A percentile compares a stretch with the other conserved stretches of the same genome.
Conservation (phyloP, 2,113 vertebrate genomes). For the Gadus chalcogrammus region DNA sequence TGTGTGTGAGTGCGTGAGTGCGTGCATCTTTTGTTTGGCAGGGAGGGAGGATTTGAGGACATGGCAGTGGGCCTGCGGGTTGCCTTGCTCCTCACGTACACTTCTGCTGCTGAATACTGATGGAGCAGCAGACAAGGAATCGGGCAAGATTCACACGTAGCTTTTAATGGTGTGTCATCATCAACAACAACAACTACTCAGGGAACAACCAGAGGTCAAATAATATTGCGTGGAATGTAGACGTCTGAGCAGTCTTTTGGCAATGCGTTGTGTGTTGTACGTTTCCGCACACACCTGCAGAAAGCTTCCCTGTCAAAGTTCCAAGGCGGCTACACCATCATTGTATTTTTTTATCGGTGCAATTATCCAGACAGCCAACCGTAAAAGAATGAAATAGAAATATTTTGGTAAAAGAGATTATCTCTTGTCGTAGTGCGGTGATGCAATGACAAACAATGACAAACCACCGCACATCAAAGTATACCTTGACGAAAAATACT, state of each 20-base stretch:
- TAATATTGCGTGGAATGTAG: constrained; percentile 25
- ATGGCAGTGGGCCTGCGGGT: constrained; percentile 27
- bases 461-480: constrained; percentile 20
- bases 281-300: constrained; percentile 30
- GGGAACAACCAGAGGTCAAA: constrained; percentile 41
- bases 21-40: constrained; percentile 23
- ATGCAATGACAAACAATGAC: constrained; percentile 19
- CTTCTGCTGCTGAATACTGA: constrained; percentile 50
- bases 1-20: constrained; percentile 7
- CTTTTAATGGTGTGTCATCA: constrained; percentile 9
- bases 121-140: constrained; percentile 24
- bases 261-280: too few species aligned
- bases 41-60: constrained; percentile 35
- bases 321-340: constrained; percentile 25
- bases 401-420: constrained; percentile 22
- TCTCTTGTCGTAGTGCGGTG: neutral
- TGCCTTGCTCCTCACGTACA: constrained; percentile 19
- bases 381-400: neutral
- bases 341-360: constrained; percentile 11
- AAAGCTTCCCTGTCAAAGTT: constrained; percentile 40
- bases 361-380: constrained; percentile 11
- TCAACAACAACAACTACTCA: constrained; percentile 12
- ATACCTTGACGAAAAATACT: neutral
- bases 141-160: constrained; percentile 22
- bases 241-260: constrained; percentile 28